These are phyloP conservation scores for Vollenhovia emeryi DNA, from an alignment of 1,140 invertebrate genomes.

Conservation along the genomic window DNA sequence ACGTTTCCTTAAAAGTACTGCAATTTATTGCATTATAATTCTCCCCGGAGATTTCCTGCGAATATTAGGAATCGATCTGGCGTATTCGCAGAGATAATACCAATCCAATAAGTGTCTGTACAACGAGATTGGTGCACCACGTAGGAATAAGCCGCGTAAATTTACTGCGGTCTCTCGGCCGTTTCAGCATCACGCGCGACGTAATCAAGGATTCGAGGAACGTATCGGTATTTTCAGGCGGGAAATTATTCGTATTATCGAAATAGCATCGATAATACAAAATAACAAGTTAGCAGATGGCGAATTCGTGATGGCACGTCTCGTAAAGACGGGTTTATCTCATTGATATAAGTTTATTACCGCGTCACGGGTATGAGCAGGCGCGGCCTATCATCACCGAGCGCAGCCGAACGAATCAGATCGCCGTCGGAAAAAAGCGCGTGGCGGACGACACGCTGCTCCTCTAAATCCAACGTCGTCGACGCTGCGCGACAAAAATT, in stretches of 20 bases:
- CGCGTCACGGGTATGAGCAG: not conserved
- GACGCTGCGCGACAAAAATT: slow-evolving; percentile 42
- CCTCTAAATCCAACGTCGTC: slow-evolving; percentile 33
- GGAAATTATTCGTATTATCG: slow-evolving; percentile 4
- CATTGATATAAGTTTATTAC: slow-evolving; percentile 43
- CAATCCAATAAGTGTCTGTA: not conserved
- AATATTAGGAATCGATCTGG: slow-evolving; percentile 11
- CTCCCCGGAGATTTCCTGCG: not conserved
- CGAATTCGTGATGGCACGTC: not conserved
- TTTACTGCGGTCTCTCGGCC: not conserved
- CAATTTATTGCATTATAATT: slow-evolving; percentile 15
- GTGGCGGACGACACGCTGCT: not conserved
- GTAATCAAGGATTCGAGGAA: not conserved
- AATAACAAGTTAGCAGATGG: not conserved
- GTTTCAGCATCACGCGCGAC: not conserved
- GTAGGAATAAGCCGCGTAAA: not conserved
- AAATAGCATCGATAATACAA: not conserved
- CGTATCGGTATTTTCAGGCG: not conserved
- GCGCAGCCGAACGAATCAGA: not conserved
- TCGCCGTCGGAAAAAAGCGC: not conserved
- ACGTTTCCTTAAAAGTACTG: slow-evolving; percentile 13
- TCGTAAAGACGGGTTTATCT: slow-evolving; percentile 29
- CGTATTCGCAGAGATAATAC: not conserved
- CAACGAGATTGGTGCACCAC: not conserved
- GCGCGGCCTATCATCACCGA: not conserved